Base-by-base conservation (phyloP, 2,113 vertebrate genomes). In the Nesoenas mayeri region DNA sequence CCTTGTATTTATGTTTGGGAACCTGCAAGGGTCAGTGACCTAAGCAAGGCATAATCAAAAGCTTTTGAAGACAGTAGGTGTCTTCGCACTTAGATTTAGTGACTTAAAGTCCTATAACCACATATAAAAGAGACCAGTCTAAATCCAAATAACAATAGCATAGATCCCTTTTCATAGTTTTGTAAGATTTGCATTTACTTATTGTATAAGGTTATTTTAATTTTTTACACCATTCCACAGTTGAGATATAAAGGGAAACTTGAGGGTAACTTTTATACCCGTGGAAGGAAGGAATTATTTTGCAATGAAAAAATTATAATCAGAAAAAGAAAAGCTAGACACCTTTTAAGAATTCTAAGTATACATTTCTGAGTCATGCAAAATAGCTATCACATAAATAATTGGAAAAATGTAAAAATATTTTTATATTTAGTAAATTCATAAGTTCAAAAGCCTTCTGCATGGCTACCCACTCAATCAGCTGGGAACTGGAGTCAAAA, bases 201-300 rank as follows among this genome's bases (percentile, higher is more conserved):
- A 36, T n/a, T 26, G 6, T 36, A 19, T 20, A 58, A 87, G n/a
- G 14, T 10, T 64, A 34, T 65, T 90, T 61, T 44, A 65, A 70
- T 50, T 80, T 48, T 48, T 79, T 53, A 36, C 9, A 40, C 10
- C 0, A 10, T 71, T 51, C 51, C 22, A n/a, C 51, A 57, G 21
- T 21, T 50, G 62, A 69, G 20, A n/a, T 57, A 10, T 3, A 50
- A 78, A 83, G 10, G 11, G 17, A 90, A 83, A 56, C 9, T 36
- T 51, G 8, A 26, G 14, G 16, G 9, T 62, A 72, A 5, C 28
- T 57, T 85, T 58, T 64, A 42, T 40, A 57, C 3, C 5, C 12
- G 16, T 54, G 31, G 80, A 93, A 92, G 29, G 26, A 77, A 88
- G 4, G n/a, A 87, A 91, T 87, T 78, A 64, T 74, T 95, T 93